These are phyloP conservation scores for Ptychoptera albimana DNA, from an alignment of 2,888 invertebrate genomes.

Conservation along the genomic window DNA sequence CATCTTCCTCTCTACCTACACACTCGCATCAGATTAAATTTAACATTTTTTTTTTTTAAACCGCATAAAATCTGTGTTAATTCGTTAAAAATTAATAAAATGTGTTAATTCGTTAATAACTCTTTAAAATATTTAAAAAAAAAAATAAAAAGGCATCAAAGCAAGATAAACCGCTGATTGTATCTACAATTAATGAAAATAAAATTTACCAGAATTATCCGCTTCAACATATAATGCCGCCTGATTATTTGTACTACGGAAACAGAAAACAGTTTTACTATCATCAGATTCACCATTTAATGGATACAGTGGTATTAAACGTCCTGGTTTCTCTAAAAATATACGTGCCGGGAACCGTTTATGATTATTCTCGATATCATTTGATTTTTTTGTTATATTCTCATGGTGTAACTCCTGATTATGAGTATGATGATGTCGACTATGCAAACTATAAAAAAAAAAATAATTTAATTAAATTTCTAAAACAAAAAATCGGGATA, in stretches of 20 bases:
- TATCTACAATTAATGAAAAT: neutral
- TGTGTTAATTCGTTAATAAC: too few relatives aligned
- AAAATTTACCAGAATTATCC: constrained; percentile 9
- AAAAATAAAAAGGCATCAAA: too few relatives aligned
- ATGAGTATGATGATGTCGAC: constrained; percentile 10
- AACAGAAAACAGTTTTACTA: constrained; percentile 37
- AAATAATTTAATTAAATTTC: too few relatives aligned
- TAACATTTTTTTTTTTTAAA: too few relatives aligned
- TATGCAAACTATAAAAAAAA: neutral
- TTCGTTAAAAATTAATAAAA: too few relatives aligned
- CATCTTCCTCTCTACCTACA: too few relatives aligned
- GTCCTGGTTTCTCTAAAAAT: constrained; percentile 46
- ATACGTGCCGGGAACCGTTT: constrained; percentile 38
- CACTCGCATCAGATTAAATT: too few relatives aligned
- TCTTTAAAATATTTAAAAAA: too few relatives aligned
- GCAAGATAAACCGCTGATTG: neutral
- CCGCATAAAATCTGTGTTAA: too few relatives aligned
- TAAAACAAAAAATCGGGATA: too few relatives aligned
- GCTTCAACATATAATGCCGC: constrained; percentile 52
- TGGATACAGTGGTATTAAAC: constrained; percentile 39
- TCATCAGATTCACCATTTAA: constrained; percentile 36
- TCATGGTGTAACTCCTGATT: constrained; percentile 20
- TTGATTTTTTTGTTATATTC: constrained; percentile 25
- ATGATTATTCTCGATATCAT: constrained; percentile 17
- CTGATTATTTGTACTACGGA: constrained; percentile 44